Evolutionary conservation across 2,113 vertebrate species (phyloP).

Genomic region (Mirza zaza): DNA sequence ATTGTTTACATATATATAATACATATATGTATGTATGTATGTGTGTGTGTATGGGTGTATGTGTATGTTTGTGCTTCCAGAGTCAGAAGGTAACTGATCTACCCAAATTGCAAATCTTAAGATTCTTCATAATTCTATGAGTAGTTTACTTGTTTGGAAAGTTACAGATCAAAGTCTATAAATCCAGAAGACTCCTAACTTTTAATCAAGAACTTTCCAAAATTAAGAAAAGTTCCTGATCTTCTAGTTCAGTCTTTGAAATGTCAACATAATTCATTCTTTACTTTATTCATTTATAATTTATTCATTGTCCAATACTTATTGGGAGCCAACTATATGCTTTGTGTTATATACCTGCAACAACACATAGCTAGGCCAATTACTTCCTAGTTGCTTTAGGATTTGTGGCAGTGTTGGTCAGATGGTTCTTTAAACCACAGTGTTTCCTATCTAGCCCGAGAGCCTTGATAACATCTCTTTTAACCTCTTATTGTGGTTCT

Average conservation of each 20-base stretch:
- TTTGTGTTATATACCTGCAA: not conserved
- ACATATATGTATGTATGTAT: not conserved
- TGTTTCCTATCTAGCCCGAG: not conserved
- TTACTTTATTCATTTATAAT: not conserved
- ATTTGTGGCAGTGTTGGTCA: not conserved
- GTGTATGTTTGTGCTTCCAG: not conserved
- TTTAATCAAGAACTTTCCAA: constrained; percentile 23
- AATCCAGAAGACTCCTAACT: constrained; percentile 42
- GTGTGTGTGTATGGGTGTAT: too few relatives aligned
- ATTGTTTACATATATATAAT: not conserved
- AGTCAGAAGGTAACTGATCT: not conserved
- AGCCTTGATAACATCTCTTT: not conserved
- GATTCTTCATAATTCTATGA: constrained; percentile 8
- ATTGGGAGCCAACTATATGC: not conserved
- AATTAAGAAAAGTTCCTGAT: not conserved
- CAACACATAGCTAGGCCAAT: not conserved
- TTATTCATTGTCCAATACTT: not conserved
- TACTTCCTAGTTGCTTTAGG: constrained; percentile 6
- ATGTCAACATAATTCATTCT: not conserved
- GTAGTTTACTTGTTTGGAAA: constrained; percentile 3
- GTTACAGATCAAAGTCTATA: constrained; percentile 28
- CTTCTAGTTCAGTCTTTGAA: constrained; percentile 27
- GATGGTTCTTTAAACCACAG: not conserved
- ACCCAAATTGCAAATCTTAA: constrained; percentile 18
- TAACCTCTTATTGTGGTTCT: not conserved